These are phyloP conservation scores for Anodontia alba DNA, from an alignment of 2,888 invertebrate genomes.

Conservation along the genomic window DNA sequence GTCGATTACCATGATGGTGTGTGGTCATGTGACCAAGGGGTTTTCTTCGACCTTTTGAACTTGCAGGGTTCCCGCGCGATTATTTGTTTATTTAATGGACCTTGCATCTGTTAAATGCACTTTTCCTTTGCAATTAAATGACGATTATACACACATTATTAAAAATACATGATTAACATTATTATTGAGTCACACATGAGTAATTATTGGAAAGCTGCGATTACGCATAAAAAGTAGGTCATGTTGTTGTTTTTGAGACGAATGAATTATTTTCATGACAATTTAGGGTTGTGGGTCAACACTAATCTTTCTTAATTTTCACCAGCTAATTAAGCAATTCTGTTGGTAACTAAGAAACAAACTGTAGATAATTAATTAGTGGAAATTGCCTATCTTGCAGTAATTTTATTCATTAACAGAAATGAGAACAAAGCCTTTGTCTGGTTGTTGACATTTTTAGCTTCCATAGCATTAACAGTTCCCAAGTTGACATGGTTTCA, in stretches of 20 bases:
- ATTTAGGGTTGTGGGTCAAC: no score
- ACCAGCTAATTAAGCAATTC: no score
- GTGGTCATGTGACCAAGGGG: conserved; percentile 81
- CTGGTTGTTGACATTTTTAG: not conserved
- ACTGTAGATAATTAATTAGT: no score
- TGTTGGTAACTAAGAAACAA: no score
- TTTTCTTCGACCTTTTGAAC: conserved; percentile 80
- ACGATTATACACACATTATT: not conserved
- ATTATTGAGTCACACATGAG: conserved; percentile 53
- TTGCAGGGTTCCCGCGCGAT: conserved; percentile 71
- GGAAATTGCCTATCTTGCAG: no score
- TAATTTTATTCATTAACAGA: no score
- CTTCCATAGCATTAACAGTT: not conserved
- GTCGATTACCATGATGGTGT: conserved; percentile 78
- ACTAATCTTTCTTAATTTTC: no score
- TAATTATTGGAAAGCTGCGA: conserved; percentile 48
- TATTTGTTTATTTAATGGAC: not conserved
- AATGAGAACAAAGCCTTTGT: conserved; percentile 26
- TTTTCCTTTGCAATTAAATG: no score
- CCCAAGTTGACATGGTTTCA: no score
- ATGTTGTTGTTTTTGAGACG: conserved; percentile 57
- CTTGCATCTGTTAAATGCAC: not conserved
- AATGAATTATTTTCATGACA: not conserved
- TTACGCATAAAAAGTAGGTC: conserved; percentile 59
- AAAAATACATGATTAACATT: not conserved